A percentile compares a stretch with the other conserved stretches of the same genome.
Conservation (phyloP, 2,888 invertebrate genomes). For the Frankliniella fusca region DNA sequence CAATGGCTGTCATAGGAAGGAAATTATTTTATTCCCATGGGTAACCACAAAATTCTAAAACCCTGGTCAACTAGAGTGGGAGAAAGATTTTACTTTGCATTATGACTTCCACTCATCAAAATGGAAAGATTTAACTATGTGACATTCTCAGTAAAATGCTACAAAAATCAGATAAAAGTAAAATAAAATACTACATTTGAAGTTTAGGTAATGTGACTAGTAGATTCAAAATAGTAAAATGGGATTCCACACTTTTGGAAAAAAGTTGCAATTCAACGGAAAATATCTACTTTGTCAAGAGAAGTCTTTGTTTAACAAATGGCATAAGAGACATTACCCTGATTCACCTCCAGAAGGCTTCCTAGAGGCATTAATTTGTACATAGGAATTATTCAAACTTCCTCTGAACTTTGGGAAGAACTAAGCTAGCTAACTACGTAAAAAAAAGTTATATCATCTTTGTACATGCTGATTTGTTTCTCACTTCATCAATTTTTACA, state of each 20-base stretch:
- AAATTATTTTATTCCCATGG: neutral
- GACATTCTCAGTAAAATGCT: slow-evolving; percentile 5
- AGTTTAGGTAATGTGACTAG: slow-evolving; percentile 13
- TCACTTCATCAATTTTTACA: neutral
- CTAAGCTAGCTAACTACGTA: neutral
- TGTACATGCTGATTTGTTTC: neutral
- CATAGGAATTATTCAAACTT: neutral
- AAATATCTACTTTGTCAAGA: slow-evolving; percentile 13
- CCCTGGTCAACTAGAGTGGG: neutral
- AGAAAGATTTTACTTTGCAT: neutral
- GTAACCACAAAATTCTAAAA: neutral
- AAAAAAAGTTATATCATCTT: neutral
- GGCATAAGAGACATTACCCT: slow-evolving; percentile 17
- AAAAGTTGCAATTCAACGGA: slow-evolving; percentile 10
- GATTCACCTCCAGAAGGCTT: slow-evolving; percentile 24
- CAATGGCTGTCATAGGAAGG: neutral
- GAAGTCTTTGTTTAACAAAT: slow-evolving; percentile 3
- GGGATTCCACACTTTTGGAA: neutral
- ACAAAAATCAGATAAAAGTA: slow-evolving; percentile 9
- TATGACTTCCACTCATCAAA: neutral
- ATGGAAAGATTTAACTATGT: neutral
- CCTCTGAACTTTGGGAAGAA: neutral
- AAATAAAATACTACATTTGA: neutral
- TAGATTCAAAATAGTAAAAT: slow-evolving; percentile 16
- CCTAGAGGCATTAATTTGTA: slow-evolving; percentile 13